Conservation (phyloP, 2,888 invertebrate species). For the Eulithis testata region DNA sequence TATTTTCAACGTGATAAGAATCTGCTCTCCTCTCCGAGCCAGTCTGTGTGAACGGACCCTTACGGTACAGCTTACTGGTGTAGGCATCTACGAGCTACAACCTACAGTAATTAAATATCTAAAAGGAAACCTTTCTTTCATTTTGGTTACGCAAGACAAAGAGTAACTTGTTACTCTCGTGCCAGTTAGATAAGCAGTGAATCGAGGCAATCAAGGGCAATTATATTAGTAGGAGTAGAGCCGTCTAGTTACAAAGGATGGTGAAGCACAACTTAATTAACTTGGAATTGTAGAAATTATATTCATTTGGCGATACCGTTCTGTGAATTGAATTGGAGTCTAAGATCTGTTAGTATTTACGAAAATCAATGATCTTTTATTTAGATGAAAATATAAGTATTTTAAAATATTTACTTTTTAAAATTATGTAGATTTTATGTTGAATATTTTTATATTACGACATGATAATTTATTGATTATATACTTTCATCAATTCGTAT, state of each 20-base stretch:
- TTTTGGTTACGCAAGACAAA: background rate
- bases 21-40: no score
- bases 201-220: constrained; percentile 20
- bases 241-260: constrained; percentile 42
- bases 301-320: constrained; percentile 1
- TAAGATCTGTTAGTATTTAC: constrained; percentile 12
- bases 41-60: no score
- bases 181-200: background rate
- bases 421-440: background rate
- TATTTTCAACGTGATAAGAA: no score
- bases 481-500: constrained; percentile 15
- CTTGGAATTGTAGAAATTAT: constrained; percentile 3
- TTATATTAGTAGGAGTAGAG: constrained; percentile 33
- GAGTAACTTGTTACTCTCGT: background rate
- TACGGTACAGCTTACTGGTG: no score
- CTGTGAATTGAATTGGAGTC: constrained; percentile 6
- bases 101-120: no score
- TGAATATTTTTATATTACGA: constrained; percentile 6
- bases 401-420: constrained; percentile 1
- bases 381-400: background rate
- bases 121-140: background rate
- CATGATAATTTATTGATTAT: background rate
- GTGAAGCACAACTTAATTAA: constrained; percentile 4
- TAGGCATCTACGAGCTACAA: no score
- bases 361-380: background rate